Conservation (phyloP, 2,797 vertebrate genomes). For the Danio albolineatus region DNA sequence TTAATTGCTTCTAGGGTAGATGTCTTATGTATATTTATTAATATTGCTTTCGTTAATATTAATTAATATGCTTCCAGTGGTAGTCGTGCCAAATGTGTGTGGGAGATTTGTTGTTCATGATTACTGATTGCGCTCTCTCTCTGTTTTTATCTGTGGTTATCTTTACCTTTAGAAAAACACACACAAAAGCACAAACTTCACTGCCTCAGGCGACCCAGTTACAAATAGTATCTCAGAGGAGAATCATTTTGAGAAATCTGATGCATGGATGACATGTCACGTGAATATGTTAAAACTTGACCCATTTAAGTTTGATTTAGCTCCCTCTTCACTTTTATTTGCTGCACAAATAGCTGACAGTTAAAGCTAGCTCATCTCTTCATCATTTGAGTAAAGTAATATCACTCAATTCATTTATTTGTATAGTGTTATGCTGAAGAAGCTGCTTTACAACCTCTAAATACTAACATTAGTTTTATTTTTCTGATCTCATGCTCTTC, state of each 20-base stretch:
- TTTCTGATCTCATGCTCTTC: constrained; percentile 2
- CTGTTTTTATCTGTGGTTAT: neutral
- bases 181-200: neutral
- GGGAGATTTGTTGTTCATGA: neutral
- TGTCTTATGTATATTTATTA: too few species aligned
- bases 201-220: constrained; percentile 53
- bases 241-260: constrained; percentile 47
- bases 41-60: neutral
- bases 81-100: neutral
- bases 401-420: neutral
- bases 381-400: neutral
- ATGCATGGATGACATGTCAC: constrained; percentile 39
- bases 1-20: neutral
- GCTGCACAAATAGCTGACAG: neutral
- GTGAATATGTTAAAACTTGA: constrained; percentile 20
- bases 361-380: neutral
- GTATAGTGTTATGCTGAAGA: neutral
- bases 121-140: neutral
- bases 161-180: neutral
- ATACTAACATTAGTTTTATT: neutral
- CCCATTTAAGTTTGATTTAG: neutral
- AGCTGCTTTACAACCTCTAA: neutral
- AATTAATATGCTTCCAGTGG: neutral
- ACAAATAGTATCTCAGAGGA: constrained; percentile 29
- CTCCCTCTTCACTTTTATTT: neutral